A percentile compares a stretch with the other conserved stretches of the same genome.
These are phyloP conservation scores for Drosophila sturtevanti DNA, from an alignment of 1,140 invertebrate species.

Conservation along the genomic window DNA sequence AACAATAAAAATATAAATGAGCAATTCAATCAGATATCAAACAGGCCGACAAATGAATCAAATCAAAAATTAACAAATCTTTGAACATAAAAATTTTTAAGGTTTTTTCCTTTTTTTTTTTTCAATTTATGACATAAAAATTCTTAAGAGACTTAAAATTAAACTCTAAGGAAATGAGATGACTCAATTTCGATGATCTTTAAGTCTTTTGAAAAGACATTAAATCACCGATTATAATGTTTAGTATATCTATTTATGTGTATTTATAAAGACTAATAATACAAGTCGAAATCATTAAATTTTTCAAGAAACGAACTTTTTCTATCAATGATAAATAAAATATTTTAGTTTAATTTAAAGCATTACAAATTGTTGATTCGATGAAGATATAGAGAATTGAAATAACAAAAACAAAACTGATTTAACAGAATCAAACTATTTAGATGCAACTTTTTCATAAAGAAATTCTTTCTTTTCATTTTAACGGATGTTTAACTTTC, in stretches of 20 bases:
- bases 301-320: too few species aligned
- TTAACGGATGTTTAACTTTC: conserved; percentile 22
- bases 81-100: not conserved
- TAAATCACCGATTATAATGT: too few species aligned
- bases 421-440: not conserved
- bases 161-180: too few species aligned
- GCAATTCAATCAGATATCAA: conserved; percentile 7
- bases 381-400: too few species aligned
- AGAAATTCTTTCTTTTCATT: not conserved
- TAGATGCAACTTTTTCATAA: not conserved
- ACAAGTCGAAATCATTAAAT: too few species aligned
- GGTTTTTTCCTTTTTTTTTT: not conserved
- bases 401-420: not conserved
- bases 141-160: not conserved
- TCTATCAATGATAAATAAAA: too few species aligned
- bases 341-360: too few species aligned
- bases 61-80: not conserved
- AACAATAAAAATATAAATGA: conserved; percentile 9
- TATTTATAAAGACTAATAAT: too few species aligned
- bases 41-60: not conserved
- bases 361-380: too few species aligned
- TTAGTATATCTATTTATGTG: too few species aligned
- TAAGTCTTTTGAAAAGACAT: too few species aligned
- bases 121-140: not conserved
- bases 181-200: too few species aligned